Base-by-base conservation (phyloP, 1,140 invertebrate species). In the Nomia melanderi region DNA sequence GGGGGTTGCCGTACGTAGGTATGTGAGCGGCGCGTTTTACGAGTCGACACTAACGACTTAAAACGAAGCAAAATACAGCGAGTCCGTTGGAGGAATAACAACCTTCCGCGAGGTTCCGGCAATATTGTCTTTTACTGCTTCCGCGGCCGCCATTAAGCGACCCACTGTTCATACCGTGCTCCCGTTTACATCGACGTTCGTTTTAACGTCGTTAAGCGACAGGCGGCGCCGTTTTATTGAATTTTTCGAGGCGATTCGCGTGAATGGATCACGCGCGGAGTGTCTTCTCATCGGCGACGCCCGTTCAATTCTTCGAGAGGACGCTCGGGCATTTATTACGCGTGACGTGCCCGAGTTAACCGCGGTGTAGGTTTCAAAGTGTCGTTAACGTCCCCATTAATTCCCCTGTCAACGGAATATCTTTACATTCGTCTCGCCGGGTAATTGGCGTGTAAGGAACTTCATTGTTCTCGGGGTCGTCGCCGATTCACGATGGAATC, bases 21-120 rank as follows among this genome's bases (percentile, higher is more conserved):
- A 41, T 60, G 63, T 63, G 66, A 69, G 12, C 62, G 77, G 11
- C 50, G 78, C 56, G 59, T 81, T 84, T 81, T 84, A 84, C 47
- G 62, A 56, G 57, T 65, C 78, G 74, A 80, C 82, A 64, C 65
- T 83, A 84, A 84, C 83, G 78, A 71, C 80, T 84, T 78, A 50
- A 81, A 84, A 84, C 69, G 78, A 84, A 79, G 56, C 57, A 47
- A 56, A 74, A 84, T 80, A 70, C 54, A 50, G 54, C n/a, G 63
- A 70, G 69, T 70, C 70, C 62, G 57, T 12, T 44, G 54, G 39
- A 33, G 36, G 59, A 62, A 69, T 65, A 79, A 50, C 54, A 57
- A n/a, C 36, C 39, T 14, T 8, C 17, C 8, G 60, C 25, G 44
- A 73, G 39, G 27, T 44, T 53, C 70, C 71, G 25, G 44, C 50